A percentile compares a stretch with the other conserved stretches of the same genome.
Evolutionary conservation across 1,140 invertebrate genomes (phyloP).

Genomic region (Ceratosolen solmsi): DNA sequence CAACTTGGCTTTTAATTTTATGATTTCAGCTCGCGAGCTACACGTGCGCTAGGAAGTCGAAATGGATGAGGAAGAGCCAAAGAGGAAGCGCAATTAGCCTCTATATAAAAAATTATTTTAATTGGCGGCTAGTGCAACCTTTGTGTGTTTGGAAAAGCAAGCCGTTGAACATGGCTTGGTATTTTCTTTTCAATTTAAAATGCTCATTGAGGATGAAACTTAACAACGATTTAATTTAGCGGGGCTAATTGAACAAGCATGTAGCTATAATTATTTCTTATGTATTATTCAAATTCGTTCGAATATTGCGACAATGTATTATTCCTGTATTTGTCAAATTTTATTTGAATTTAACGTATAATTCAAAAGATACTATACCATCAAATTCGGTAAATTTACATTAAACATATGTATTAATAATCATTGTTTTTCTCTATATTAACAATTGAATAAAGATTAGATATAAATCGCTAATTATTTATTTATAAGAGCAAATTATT

Average conservation of each 20-base stretch:
- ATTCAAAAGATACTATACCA: too few relatives aligned
- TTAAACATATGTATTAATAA: too few relatives aligned
- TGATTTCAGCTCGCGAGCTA: not conserved
- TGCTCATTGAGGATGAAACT: not conserved
- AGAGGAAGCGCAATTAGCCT: constrained; percentile 11
- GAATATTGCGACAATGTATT: not conserved
- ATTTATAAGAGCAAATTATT: too few relatives aligned
- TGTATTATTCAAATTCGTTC: not conserved
- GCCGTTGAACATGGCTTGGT: not conserved
- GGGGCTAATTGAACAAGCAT: not conserved
- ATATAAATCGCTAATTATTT: too few relatives aligned
- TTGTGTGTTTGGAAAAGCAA: constrained; percentile 2
- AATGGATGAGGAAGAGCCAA: not conserved
- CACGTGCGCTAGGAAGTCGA: not conserved
- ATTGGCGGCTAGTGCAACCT: constrained; percentile 1
- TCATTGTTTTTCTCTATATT: too few relatives aligned
- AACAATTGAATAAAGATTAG: too few relatives aligned
- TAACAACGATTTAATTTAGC: not conserved
- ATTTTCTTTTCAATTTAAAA: not conserved
- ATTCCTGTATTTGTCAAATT: too few relatives aligned
- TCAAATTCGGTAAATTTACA: too few relatives aligned
- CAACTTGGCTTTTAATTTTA: not conserved
- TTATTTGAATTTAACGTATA: too few relatives aligned
- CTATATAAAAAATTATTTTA: constrained; percentile 26
- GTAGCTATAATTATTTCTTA: not conserved